Percentiles rank a stretch among this genome's conserved stretches.
These are phyloP conservation scores for Galleria mellonella DNA, from an alignment of 1,140 invertebrate species.

Conservation along the genomic window DNA sequence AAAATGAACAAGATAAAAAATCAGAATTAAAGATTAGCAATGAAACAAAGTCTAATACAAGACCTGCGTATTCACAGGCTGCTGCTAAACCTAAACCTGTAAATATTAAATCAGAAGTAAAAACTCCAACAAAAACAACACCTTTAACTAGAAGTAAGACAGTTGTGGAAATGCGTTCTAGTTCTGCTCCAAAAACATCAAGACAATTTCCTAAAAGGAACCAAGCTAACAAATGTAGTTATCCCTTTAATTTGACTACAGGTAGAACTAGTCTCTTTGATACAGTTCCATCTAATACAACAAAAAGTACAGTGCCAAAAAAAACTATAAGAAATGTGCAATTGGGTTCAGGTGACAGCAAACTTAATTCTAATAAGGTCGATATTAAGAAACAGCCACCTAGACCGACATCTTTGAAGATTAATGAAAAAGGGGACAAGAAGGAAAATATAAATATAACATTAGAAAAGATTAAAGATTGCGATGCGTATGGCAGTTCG, in stretches of 20 bases:
- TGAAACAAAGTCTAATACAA: conserved; percentile 29
- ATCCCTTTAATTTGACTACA: conserved; percentile 71
- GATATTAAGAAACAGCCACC: conserved; percentile 40
- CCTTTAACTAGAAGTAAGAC: conserved; percentile 73
- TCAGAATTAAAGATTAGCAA: conserved; percentile 6
- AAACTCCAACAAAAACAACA: conserved; percentile 34
- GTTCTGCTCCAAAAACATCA: conserved; percentile 27
- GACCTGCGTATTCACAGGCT: conserved; percentile 70
- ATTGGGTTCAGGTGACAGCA: conserved; percentile 39
- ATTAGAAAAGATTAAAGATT: conserved; percentile 47
- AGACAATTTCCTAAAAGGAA: conserved; percentile 43
- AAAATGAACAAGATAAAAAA: conserved; percentile 5
- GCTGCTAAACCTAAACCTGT: conserved; percentile 70
- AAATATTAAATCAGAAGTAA: conserved; percentile 39
- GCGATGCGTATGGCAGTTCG: conserved; percentile 65
- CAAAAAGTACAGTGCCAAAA: conserved; percentile 34
- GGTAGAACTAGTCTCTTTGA: conserved; percentile 65
- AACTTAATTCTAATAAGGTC: conserved; percentile 29
- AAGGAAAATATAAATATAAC: conserved; percentile 28
- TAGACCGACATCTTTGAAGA: conserved; percentile 45
- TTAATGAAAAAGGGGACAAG: conserved; percentile 43
- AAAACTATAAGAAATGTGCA: conserved; percentile 33
- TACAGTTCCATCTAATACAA: conserved; percentile 17
- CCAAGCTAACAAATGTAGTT: conserved; percentile 61
- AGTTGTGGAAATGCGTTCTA: conserved; percentile 70